Conservation (phyloP, 2,797 vertebrate species). For the Phoebastria nigripes region DNA sequence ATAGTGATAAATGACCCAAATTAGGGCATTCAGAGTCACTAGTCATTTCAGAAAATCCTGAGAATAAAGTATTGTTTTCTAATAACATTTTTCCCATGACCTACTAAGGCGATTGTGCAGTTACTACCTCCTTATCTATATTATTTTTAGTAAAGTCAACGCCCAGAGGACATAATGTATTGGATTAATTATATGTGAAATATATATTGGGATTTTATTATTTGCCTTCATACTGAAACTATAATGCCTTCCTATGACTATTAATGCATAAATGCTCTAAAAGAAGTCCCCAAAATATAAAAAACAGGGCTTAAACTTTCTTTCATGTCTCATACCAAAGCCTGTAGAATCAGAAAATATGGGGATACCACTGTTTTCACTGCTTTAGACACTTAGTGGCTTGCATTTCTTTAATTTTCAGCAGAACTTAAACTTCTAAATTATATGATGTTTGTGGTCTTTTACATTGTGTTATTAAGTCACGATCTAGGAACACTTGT, state of each 20-base stretch:
- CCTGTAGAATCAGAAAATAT: neutral
- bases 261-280: neutral
- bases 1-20: neutral
- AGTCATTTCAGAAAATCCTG: slow-evolving; percentile 1
- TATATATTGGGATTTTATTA: neutral
- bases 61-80: neutral
- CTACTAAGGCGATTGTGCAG: neutral
- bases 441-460: neutral
- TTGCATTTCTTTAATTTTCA: neutral
- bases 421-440: neutral
- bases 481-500: neutral
- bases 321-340: neutral
- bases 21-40: neutral
- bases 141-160: slow-evolving; percentile 38
- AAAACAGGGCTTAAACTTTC: neutral
- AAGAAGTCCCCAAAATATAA: neutral
- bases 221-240: neutral
- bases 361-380: neutral
- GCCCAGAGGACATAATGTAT: neutral
- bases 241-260: neutral
- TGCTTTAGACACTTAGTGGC: neutral
- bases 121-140: slow-evolving; percentile 39
- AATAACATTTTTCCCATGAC: slow-evolving; percentile 54
- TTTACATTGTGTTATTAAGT: neutral
- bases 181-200: neutral